These are phyloP conservation scores for Pegea sp. DNA, from an alignment of 23 tunicate genomes.

Conservation along the genomic window DNA sequence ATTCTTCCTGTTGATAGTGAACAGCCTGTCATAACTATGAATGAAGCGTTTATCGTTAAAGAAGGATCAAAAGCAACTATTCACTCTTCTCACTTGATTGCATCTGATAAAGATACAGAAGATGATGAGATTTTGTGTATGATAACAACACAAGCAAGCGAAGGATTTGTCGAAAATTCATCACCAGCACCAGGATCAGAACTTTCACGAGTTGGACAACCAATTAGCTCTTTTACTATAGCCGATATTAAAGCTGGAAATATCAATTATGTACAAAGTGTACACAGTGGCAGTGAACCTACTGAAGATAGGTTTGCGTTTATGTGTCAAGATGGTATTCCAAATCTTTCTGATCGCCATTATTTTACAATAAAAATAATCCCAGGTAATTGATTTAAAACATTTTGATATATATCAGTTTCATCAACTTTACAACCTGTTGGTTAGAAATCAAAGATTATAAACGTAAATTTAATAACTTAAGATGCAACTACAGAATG, in stretches of 20 bases:
- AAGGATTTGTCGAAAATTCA: slow-evolving; percentile 78
- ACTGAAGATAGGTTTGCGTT: slow-evolving; percentile 67
- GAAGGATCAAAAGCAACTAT: slow-evolving; percentile 70
- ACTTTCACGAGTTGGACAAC: slow-evolving; percentile 64
- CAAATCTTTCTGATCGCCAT: slow-evolving; percentile 25
- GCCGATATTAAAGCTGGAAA: slow-evolving; percentile 55
- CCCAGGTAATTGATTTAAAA: slow-evolving; percentile 40
- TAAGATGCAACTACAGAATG: neutral
- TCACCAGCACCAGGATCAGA: slow-evolving; percentile 92
- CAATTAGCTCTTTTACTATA: slow-evolving; percentile 82
- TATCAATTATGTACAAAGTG: slow-evolving; percentile 81
- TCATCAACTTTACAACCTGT: too few relatives aligned
- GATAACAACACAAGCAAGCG: slow-evolving; percentile 68
- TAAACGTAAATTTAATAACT: too few relatives aligned
- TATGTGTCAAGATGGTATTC: slow-evolving; percentile 81
- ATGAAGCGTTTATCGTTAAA: slow-evolving; percentile 22
- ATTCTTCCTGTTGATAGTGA: slow-evolving; percentile 83
- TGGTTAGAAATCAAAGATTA: too few relatives aligned
- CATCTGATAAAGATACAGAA: slow-evolving; percentile 67
- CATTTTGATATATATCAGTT: neutral
- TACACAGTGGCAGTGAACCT: slow-evolving; percentile 58
- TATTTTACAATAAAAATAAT: slow-evolving; percentile 34
- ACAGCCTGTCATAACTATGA: slow-evolving; percentile 62
- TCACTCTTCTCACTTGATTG: slow-evolving; percentile 49
- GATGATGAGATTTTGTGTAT: slow-evolving; percentile 72